These are phyloP conservation scores for Drosophila kikkawai DNA, from an alignment of 1,140 invertebrate genomes.

Conservation along the genomic window DNA sequence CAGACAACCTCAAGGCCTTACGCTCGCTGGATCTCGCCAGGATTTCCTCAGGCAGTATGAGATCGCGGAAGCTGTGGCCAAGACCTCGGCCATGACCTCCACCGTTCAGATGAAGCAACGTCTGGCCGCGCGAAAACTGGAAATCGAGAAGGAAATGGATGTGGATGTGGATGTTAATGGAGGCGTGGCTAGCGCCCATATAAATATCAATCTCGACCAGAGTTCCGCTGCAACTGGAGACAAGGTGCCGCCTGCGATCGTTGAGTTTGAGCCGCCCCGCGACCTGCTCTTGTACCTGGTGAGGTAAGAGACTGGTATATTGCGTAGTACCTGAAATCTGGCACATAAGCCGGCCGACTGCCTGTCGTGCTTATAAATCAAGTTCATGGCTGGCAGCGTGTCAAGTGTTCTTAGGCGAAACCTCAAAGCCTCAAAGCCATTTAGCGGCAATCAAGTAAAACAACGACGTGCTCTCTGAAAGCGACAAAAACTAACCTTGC, in stretches of 20 bases:
- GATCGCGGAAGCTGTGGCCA: conserved; percentile 87
- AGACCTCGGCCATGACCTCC: conserved; percentile 87
- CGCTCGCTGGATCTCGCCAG: conserved; percentile 68
- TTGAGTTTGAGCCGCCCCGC: conserved; percentile 87
- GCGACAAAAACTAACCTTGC: conserved; percentile 72
- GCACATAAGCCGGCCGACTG: conserved; percentile 12
- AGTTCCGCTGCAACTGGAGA: conserved; percentile 56
- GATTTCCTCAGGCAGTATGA: conserved; percentile 86
- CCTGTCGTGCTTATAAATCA: conserved; percentile 73
- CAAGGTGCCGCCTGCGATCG: conserved; percentile 59
- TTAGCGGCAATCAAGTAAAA: conserved; percentile 31
- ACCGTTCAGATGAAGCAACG: conserved; percentile 86
- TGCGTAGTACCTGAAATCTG: conserved; percentile 27
- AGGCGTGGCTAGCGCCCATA: conserved; percentile 56
- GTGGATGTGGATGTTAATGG: conserved; percentile 71
- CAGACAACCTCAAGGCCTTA: conserved; percentile 59
- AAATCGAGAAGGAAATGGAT: conserved; percentile 84
- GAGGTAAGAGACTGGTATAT: conserved; percentile 86
- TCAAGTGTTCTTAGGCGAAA: conserved; percentile 73
- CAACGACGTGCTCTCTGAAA: conserved; percentile 22
- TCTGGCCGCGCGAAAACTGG: conserved; percentile 86
- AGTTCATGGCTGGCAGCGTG: conserved; percentile 75
- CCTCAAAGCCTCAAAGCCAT: conserved; percentile 48
- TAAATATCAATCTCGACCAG: conserved; percentile 33
- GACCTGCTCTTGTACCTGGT: conserved; percentile 88